Evolutionary conservation across 1,140 invertebrate species (phyloP), one percentile per base, ranked within the genome.

Genomic region (Teleogryllus occipitalis): DNA sequence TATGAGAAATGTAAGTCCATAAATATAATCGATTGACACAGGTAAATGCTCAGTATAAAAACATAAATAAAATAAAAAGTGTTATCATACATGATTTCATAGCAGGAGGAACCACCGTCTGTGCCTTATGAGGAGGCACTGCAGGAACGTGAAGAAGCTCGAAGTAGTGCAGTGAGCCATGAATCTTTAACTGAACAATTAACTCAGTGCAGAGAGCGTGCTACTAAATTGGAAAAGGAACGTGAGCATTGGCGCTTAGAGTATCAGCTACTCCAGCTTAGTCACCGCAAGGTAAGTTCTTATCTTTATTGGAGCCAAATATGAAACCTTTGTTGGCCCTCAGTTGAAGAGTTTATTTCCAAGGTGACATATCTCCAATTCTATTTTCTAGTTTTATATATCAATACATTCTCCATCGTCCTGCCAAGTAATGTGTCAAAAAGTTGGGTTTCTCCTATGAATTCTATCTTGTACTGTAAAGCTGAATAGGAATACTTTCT

Each of bases 211-310:
- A 74, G 80, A 8, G 47, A 81, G 47, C 72, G 76, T 54, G 81
- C 77, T 8, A 81, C 76, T 21, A 72, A 76, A 47, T 74, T 81
- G 39, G 81, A 83, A 75, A 85, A 89, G 82, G 87, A 87, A 39
- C 88, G 87, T 81, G 88, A 89, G 82, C 87, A 89, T 80, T 89
- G 87, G 85, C 86, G 86, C 82, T 82, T 89, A n/a, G 88, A 89
- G 81, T 84, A 84, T 74, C 87, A 89, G 80, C 82, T 89, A n/a
- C 80, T 88, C 39, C 84, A 87, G 81, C 86, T 88, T 22, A 89
- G 87, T 79, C 82, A 83, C 47, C 80, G 75, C 65, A 82, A 81
- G 82, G 84, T 80, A 39, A 79, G 48, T 79, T n/a, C 8, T 6
- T 7, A 77, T 65, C 18, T 65, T n/a, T 65, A 18, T 65, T 65